Evolutionary conservation across 2,113 vertebrate species (phyloP), one percentile per base, ranked within the genome.

Genomic region (Lophochroa leadbeateri): DNA sequence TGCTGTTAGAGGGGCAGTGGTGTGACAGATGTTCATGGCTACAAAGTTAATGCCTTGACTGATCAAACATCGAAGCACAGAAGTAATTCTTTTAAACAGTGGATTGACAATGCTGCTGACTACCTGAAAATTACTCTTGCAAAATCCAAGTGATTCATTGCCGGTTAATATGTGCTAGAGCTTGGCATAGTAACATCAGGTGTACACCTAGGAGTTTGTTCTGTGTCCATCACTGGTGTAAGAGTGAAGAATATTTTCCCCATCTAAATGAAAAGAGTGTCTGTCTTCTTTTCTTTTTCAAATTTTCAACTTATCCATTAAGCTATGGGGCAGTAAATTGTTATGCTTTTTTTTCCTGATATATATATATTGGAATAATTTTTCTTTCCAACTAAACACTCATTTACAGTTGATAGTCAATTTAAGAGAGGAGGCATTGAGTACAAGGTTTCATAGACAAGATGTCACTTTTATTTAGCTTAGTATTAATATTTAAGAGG

Each of bases 231-330:
- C 24, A 3, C 7, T 37, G 44, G 8, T 50, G 12, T 27, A 27
- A 67, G 16, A 35, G 29, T 13, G 57, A 68, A 68, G 69, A 82
- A 27, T 50, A 17, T 65, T 92, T 83, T 57, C 14, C 20, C 10
- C 17, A 7, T 23, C 21, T 1, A 4, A 28, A 13, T 68, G 21
- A 53, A 41, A 75, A 81, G 33, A 78, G 7, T 29, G 0, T 53
- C 5, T 16, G 7, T 14, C 23, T 53, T 47, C 18, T 39, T 9
- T 68, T 44, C 7, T 1, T 11, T 67, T 64, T 52, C 43, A 23
- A 19, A 0, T 3, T 9, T 10, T 39, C 20, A 1, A 23, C 25
- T 44, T 37, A 4, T 27, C 71, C 7, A 0, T 60, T 81, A 61
- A 17, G 28, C 27, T 63, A 5, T 23, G 29, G 29, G 8, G 13